phyloP scores from a whole-genome alignment of 2,888 invertebrate species.

The Ochropleura leucogaster region DNA sequence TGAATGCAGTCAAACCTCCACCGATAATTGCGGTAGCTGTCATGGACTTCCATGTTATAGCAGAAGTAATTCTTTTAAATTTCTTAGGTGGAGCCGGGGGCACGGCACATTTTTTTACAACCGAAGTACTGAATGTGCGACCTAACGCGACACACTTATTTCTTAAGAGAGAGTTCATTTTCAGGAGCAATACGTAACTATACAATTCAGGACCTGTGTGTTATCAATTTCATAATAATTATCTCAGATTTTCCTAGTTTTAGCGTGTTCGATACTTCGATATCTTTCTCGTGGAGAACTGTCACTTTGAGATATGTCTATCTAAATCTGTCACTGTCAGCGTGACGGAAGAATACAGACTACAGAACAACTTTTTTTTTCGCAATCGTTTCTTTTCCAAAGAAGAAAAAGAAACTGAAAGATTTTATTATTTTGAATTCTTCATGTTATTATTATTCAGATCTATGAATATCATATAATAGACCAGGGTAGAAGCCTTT shows the following conservation, averaged over 20 bases:
- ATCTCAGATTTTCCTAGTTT: conserved; percentile 14
- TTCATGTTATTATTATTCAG: too few species aligned
- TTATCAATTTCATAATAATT: conserved; percentile 62
- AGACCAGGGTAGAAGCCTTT: too few species aligned
- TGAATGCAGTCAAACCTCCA: conserved; percentile 92
- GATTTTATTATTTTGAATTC: too few species aligned
- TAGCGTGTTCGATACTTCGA: conserved; percentile 37
- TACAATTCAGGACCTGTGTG: conserved; percentile 26
- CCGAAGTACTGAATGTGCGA: conserved; percentile 79
- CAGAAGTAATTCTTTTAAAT: conserved; percentile 85
- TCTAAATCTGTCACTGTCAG: conserved; percentile 13
- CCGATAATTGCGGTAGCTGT: conserved; percentile 92
- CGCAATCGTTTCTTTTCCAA: too few species aligned
- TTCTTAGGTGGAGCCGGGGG: conserved; percentile 82
- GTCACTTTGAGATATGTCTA: background rate
- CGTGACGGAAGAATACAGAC: background rate
- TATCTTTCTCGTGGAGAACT: conserved; percentile 3
- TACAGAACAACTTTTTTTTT: too few species aligned
- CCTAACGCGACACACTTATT: conserved; percentile 70
- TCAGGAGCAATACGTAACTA: conserved; percentile 39
- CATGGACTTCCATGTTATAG: conserved; percentile 96
- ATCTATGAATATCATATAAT: too few species aligned
- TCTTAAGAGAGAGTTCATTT: conserved; percentile 82
- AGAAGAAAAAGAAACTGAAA: too few species aligned
- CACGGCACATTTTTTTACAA: conserved; percentile 77